Percentiles rank a stretch among this genome's conserved stretches.
phyloP scores from a whole-genome alignment of 2,888 invertebrate genomes.

The Podabrus alpinus region DNA sequence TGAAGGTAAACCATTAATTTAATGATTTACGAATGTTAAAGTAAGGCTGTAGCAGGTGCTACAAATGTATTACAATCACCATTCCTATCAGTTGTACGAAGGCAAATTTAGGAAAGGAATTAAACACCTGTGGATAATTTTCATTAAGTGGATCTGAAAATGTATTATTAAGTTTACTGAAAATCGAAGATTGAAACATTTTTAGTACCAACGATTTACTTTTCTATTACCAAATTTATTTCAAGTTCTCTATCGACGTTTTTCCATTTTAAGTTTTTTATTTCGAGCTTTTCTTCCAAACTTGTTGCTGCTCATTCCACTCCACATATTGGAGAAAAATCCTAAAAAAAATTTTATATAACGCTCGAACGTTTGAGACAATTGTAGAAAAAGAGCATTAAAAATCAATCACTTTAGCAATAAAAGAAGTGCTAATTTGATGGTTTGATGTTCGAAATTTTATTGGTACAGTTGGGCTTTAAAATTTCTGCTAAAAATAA shows the following conservation, averaged over 20 bases:
- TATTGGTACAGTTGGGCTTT: background rate
- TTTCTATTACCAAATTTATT: background rate
- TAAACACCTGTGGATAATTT: conserved; percentile 18
- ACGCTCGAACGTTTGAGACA: background rate
- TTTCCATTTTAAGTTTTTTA: background rate
- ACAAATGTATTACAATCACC: conserved; percentile 18
- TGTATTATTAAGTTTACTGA: background rate
- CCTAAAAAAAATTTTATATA: background rate
- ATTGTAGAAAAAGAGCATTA: background rate
- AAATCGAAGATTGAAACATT: background rate
- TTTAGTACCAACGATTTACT: background rate
- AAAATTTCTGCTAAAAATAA: background rate
- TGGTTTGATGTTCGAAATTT: background rate
- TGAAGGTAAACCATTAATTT: conserved; percentile 13
- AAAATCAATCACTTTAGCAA: background rate
- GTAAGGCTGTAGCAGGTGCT: conserved; percentile 17
- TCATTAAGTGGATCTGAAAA: background rate
- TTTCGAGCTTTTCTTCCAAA: background rate
- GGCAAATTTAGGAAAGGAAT: conserved; percentile 8
- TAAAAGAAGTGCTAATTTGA: background rate
- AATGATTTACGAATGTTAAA: conserved; percentile 20
- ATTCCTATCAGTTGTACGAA: conserved; percentile 9
- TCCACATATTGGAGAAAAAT: background rate
- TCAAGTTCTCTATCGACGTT: background rate
- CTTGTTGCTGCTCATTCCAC: background rate